Evolutionary conservation across 2,113 vertebrate genomes (phyloP).

Genomic region (Marcusenius ussheri): DNA sequence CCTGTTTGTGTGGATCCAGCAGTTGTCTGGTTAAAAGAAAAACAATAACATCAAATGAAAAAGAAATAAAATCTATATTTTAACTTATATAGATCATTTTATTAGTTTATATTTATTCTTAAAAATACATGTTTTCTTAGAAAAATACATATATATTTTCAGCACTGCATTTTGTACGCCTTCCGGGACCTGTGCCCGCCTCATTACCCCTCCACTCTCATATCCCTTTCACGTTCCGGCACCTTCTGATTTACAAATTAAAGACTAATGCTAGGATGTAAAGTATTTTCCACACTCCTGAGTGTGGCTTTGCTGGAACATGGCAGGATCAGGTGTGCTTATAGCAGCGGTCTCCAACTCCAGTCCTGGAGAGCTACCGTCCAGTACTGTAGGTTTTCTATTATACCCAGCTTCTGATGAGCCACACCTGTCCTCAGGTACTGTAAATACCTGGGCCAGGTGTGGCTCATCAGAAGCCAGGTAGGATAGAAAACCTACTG

Average conservation of each 20-base stretch:
- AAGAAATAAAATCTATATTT: neutral
- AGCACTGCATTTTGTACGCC: neutral
- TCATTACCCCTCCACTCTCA: neutral
- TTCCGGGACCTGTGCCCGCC: neutral
- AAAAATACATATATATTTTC: neutral
- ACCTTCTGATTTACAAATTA: neutral
- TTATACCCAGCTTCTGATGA: no score
- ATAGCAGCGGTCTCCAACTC: no score
- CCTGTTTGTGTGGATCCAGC: neutral
- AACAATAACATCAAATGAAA: neutral
- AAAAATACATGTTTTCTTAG: neutral
- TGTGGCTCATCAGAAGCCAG: no score
- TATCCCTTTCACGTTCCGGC: neutral
- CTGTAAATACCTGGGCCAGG: no score
- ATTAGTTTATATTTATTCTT: neutral
- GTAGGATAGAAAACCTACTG: no score
- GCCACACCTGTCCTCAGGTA: no score
- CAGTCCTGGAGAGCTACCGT: no score
- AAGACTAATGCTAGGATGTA: neutral
- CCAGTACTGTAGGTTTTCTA: no score
- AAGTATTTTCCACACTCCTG: neutral
- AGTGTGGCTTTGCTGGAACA: neutral
- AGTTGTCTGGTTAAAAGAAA: neutral
- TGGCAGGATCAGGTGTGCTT: neutral
- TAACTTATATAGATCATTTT: neutral